phyloP scores from a whole-genome alignment of 1,140 invertebrate genomes.

The silkworm (Bombyx mori) region ASM3026992v2 NC_085107.1:7974001-7974500 shows the following conservation, averaged over 20 bases:
- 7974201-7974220: too few relatives aligned
- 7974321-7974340: conserved; percentile 98
- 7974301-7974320: conserved; percentile 90
- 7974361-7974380: conserved; percentile 98
- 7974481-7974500: too few relatives aligned
- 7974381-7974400: conserved; percentile 95
- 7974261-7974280: not conserved
- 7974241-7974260: not conserved
- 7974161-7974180: too few relatives aligned
- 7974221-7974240: not conserved
- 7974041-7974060: too few relatives aligned
- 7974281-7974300: conserved; percentile 12
- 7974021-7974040: too few relatives aligned
- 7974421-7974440: conserved; percentile 29
- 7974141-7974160: too few relatives aligned
- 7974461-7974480: conserved; percentile 1
- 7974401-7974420: conserved; percentile 90
- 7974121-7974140: too few relatives aligned
- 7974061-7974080: too few relatives aligned
- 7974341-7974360: conserved; percentile 98
- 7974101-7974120: too few relatives aligned
- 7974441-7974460: conserved; percentile 45
- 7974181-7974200: too few relatives aligned
- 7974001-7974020: too few relatives aligned
- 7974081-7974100: too few relatives aligned